phyloP scores from a whole-genome alignment of 2,797 vertebrate genomes.

The Morus bassanus region DNA sequence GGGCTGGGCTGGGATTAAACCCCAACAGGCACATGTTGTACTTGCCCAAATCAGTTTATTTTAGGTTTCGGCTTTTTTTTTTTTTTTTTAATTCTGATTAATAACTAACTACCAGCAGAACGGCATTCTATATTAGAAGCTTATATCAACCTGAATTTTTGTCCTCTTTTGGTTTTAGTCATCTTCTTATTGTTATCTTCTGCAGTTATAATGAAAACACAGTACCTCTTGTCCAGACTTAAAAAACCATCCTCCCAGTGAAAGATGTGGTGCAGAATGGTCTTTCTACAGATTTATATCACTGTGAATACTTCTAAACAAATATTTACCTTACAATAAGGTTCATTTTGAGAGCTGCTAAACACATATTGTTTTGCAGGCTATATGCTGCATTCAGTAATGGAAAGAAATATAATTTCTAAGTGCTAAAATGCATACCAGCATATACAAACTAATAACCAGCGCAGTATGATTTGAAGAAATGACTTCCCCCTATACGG shows the following conservation, averaged over 20 bases:
- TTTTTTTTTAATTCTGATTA: not conserved
- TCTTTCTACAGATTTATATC: conserved; percentile 23
- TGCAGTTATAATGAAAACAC: not conserved
- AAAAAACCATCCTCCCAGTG: not conserved
- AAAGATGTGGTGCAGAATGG: not conserved
- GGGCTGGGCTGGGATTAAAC: not conserved
- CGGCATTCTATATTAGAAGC: not conserved
- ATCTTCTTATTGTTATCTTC: not conserved
- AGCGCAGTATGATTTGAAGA: conserved; percentile 43
- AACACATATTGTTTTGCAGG: conserved; percentile 15
- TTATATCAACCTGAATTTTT: not conserved
- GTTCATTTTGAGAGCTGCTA: conserved; percentile 7
- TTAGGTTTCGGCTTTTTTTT: no score
- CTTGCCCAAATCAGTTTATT: not conserved
- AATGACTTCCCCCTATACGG: conserved; percentile 20
- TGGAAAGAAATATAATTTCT: conserved; percentile 27
- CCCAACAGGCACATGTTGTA: not conserved
- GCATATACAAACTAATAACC: conserved; percentile 46
- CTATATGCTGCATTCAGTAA: conserved; percentile 22
- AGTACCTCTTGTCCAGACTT: not conserved
- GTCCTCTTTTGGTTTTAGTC: not conserved
- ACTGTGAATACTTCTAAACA: conserved; percentile 14
- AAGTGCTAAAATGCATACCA: conserved; percentile 32
- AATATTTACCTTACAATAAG: conserved; percentile 15
- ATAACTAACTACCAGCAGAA: not conserved